phyloP scores from a whole-genome alignment of 2,797 vertebrate species.

The Uromys caudimaculatus region DNA sequence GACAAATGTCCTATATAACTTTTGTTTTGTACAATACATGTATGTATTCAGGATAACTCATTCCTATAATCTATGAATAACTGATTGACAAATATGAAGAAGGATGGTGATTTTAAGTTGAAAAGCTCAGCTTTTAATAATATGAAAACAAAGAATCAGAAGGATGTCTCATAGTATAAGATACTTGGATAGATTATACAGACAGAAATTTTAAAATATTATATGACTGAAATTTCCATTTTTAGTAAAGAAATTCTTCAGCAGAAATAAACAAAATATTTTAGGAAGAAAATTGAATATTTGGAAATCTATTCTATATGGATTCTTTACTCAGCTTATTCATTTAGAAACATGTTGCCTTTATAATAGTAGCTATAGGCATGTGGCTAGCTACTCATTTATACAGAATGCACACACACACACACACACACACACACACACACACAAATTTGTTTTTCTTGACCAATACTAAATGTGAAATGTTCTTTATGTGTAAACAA shows the following conservation, averaged over 20 bases:
- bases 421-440: neutral
- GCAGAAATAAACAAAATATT: neutral
- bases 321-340: neutral
- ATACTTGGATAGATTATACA: neutral
- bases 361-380: neutral
- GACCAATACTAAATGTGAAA: neutral
- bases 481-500: neutral
- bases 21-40: neutral
- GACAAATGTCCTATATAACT: neutral
- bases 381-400: neutral
- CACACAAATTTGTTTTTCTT: neutral
- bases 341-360: neutral
- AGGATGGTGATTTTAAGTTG: neutral
- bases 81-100: neutral
- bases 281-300: neutral
- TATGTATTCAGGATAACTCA: neutral
- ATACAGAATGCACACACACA: neutral
- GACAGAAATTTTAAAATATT: neutral
- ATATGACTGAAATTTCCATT: neutral
- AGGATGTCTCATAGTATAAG: neutral
- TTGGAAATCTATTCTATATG: neutral
- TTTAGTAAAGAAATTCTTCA: neutral
- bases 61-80: neutral
- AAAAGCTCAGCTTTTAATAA: neutral
- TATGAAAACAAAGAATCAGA: neutral